A percentile compares a stretch with the other conserved stretches of the same genome.
These are phyloP conservation scores for Nansenia antarctica DNA, from an alignment of 2,113 vertebrate genomes.

Conservation along the genomic window DNA sequence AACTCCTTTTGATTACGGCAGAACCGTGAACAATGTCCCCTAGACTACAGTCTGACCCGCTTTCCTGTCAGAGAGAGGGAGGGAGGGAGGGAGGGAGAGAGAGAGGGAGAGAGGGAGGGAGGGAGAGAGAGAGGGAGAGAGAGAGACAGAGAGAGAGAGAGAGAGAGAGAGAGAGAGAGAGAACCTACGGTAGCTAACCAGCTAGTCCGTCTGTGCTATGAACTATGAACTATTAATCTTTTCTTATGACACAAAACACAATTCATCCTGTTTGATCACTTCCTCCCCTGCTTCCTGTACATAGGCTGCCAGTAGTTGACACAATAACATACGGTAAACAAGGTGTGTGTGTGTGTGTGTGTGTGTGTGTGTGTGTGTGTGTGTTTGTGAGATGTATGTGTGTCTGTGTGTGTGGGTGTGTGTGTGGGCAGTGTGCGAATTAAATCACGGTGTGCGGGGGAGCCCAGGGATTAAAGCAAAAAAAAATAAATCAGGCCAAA, in stretches of 20 bases:
- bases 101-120: background rate
- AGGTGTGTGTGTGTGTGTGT: background rate
- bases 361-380: too few species aligned
- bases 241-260: slow-evolving; percentile 32
- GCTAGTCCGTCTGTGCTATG: background rate
- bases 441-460: too few species aligned
- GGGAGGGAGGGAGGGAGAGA: too few species aligned
- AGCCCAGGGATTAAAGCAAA: too few species aligned
- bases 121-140: background rate
- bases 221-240: slow-evolving; percentile 26
- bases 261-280: slow-evolving; percentile 41
- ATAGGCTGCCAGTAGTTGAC: background rate
- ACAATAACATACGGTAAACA: background rate
- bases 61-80: slow-evolving; percentile 5
- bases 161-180: background rate
- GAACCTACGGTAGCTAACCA: background rate
- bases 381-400: too few species aligned
- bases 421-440: too few species aligned
- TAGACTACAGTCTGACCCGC: background rate
- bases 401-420: too few species aligned
- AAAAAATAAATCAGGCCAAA: too few species aligned
- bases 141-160: background rate
- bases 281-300: slow-evolving; percentile 34
- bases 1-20: background rate
- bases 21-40: background rate